Evolutionary conservation across 2,113 vertebrate genomes (phyloP).

Genomic region (Myxocyprinus asiaticus): DNA sequence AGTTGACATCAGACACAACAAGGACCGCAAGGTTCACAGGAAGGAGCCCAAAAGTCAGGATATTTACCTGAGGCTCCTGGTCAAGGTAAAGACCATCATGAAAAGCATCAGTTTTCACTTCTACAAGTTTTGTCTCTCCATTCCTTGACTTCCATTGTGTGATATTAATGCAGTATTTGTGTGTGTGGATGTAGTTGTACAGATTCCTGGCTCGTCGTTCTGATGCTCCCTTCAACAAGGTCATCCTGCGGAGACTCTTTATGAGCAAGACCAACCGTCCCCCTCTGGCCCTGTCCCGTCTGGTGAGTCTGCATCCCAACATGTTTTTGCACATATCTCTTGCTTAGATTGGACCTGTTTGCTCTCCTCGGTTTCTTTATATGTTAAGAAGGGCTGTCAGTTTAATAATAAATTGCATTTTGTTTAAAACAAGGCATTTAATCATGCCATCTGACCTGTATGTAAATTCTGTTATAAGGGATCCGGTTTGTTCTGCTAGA

Average conservation of each 20-base stretch:
- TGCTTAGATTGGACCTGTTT: no score
- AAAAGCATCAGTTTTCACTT: no score
- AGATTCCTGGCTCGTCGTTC: conserved; percentile 87
- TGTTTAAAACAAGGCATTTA: no score
- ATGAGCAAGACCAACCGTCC: conserved; percentile 91
- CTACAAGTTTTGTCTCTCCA: no score
- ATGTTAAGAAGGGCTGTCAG: no score
- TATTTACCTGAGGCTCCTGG: conserved; percentile 90
- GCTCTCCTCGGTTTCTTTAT: no score
- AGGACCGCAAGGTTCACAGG: conserved; percentile 93
- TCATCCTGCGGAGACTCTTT: conserved; percentile 86
- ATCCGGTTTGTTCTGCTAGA: no score
- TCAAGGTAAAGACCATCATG: conserved; percentile 77
- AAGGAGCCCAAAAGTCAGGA: conserved; percentile 94
- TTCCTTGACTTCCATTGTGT: no score
- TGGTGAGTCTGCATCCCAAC: conserved; percentile 73
- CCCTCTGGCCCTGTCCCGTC: conserved; percentile 83
- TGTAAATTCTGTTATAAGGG: no score
- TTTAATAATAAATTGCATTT: no score
- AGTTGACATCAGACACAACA: conserved; percentile 94
- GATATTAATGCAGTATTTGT: neutral
- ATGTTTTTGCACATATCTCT: no score
- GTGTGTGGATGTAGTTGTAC: conserved; percentile 78
- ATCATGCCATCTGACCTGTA: no score
- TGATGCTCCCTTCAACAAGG: conserved; percentile 88